A percentile compares a stretch with the other conserved stretches of the same genome.
Evolutionary conservation across 2,797 vertebrate species (phyloP).

Genomic region (Remorina albescens): DNA sequence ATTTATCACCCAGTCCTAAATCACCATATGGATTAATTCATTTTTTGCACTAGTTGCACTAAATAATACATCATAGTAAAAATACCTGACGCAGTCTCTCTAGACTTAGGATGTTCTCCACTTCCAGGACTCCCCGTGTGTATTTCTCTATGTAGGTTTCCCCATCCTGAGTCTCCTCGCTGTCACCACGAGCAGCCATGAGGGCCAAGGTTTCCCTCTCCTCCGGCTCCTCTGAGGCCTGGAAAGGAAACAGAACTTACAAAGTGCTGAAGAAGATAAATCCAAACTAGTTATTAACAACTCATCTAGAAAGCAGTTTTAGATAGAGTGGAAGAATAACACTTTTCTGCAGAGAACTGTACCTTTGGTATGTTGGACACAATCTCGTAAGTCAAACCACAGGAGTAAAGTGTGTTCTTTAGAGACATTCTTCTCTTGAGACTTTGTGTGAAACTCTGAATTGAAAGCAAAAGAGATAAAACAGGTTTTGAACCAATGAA

Average conservation of each 20-base stretch:
- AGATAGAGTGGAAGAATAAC: not conserved
- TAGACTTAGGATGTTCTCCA: conserved; percentile 95
- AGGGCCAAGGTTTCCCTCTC: conserved; percentile 96
- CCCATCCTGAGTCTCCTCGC: conserved; percentile 89
- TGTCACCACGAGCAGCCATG: conserved; percentile 94
- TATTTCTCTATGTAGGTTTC: conserved; percentile 99
- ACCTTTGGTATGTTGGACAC: conserved; percentile 99
- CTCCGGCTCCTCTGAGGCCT: conserved; percentile 98
- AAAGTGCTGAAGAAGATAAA: not conserved
- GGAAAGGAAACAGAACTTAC: not conserved
- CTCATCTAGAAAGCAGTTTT: not conserved
- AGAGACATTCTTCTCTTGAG: conserved; percentile 97
- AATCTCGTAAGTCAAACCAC: conserved; percentile 96
- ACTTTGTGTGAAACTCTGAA: conserved; percentile 98
- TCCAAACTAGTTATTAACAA: not conserved
- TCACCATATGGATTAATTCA: not conserved
- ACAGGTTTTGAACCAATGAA: not conserved
- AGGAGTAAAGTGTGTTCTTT: conserved; percentile 93
- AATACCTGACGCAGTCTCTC: conserved; percentile 93
- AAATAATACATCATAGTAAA: not conserved
- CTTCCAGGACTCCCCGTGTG: conserved; percentile 93
- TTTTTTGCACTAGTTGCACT: not conserved
- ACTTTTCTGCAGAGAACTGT: not conserved
- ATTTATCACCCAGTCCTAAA: too few relatives aligned
- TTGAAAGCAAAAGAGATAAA: conserved; percentile 20